Conservation (phyloP, 2,888 invertebrate genomes). For the Lypha dubia region DNA sequence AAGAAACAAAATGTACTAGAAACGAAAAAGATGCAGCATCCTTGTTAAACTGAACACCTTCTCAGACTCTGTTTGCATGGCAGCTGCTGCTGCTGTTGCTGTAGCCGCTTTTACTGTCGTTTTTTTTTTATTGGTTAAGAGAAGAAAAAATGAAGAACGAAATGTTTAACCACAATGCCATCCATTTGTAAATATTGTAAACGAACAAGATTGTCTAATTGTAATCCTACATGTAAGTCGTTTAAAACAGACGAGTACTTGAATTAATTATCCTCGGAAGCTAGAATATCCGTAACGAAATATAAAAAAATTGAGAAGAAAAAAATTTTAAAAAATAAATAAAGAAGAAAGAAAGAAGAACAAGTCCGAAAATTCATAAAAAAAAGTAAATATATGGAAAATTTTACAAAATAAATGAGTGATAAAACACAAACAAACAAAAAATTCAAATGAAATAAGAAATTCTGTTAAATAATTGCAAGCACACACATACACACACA, state of each 20-base stretch:
- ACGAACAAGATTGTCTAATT: constrained; percentile 82
- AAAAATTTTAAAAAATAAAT: no score
- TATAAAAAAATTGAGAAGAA: constrained; percentile 12
- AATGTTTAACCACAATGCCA: constrained; percentile 74
- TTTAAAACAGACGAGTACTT: constrained; percentile 83
- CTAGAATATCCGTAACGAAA: constrained; percentile 73
- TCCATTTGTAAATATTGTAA: constrained; percentile 79
- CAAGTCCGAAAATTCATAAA: constrained; percentile 44
- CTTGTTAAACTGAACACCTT: constrained; percentile 2
- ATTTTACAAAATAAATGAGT: constrained; percentile 55
- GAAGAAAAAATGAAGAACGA: constrained; percentile 51
- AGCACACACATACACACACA: constrained; percentile 31
- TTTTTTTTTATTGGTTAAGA: not conserved
- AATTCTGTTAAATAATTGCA: constrained; percentile 62
- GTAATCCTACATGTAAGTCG: constrained; percentile 83
- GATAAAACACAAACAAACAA: constrained; percentile 45
- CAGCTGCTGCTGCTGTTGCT: not conserved
- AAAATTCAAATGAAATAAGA: constrained; percentile 54
- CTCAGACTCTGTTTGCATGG: not conserved
- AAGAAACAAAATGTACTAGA: constrained; percentile 18
- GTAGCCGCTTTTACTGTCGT: not conserved
- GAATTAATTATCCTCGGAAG: constrained; percentile 83
- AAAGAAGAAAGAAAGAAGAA: constrained; percentile 35
- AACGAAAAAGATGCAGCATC: constrained; percentile 22
- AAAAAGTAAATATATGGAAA: constrained; percentile 48